Evolutionary conservation across 2,888 invertebrate genomes (phyloP).

Genomic region (Eubasilissa splendida): DNA sequence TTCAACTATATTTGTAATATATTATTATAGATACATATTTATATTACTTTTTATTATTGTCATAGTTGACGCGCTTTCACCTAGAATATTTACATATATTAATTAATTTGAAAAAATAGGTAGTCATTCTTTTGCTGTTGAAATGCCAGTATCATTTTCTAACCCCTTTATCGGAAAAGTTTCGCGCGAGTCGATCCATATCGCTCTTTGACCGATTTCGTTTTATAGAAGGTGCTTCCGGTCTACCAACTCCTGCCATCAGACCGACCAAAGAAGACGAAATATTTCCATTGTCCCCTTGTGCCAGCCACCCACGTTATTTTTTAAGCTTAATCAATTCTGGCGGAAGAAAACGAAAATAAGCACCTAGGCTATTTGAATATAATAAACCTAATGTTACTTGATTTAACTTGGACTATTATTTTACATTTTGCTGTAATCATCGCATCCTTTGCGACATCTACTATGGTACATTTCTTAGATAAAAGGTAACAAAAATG

Average conservation of each 20-base stretch:
- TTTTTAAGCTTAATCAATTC: neutral
- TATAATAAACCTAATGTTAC: neutral
- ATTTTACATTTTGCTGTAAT: neutral
- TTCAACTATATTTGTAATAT: too few relatives aligned
- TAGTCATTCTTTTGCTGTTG: too few relatives aligned
- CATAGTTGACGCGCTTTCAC: too few relatives aligned
- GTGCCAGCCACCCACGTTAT: neutral
- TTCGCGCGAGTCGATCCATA: neutral
- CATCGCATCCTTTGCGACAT: neutral
- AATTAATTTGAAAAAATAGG: too few relatives aligned
- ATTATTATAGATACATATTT: too few relatives aligned
- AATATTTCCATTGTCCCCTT: slow-evolving; percentile 13
- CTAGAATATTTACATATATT: too few relatives aligned
- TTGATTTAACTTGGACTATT: too few relatives aligned
- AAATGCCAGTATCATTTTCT: neutral
- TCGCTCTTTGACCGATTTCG: slow-evolving; percentile 20
- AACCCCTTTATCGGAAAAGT: neutral
- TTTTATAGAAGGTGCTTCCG: slow-evolving; percentile 7
- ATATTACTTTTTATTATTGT: too few relatives aligned
- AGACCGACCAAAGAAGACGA: neutral
- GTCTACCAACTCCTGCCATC: neutral
- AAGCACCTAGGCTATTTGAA: neutral
- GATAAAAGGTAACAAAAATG: neutral
- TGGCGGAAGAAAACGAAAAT: neutral
- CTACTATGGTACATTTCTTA: neutral